Evolutionary conservation across 2,888 invertebrate species (phyloP).

Genomic region (Theristus sp.): DNA sequence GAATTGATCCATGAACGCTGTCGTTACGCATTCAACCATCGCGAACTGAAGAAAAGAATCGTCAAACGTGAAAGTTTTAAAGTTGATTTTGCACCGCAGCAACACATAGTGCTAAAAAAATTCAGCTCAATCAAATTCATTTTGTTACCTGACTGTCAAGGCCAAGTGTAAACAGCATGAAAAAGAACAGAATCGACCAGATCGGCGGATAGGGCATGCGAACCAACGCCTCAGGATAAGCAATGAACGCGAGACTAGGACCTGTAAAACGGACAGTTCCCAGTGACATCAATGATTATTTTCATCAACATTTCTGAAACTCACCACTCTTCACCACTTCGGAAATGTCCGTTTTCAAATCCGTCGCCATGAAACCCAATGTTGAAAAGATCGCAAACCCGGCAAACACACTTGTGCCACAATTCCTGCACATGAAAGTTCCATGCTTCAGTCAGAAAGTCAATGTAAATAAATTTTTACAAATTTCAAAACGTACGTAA

Average conservation of each 20-base stretch:
- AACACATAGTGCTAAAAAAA: background rate
- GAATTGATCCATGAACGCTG: slow-evolving; percentile 4
- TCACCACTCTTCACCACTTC: slow-evolving; percentile 12
- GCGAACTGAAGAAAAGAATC: slow-evolving; percentile 1
- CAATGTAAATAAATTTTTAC: too few relatives aligned
- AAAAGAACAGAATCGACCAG: slow-evolving; percentile 1
- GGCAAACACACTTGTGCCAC: slow-evolving; percentile 13
- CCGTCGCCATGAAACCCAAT: slow-evolving; percentile 14
- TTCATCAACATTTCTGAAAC: too few relatives aligned
- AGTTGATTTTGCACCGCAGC: background rate
- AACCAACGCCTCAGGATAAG: slow-evolving; percentile 3
- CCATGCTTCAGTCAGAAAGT: too few relatives aligned
- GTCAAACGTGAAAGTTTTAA: background rate
- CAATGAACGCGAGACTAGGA: slow-evolving; percentile 2
- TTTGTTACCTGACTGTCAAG: background rate
- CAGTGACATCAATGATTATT: too few relatives aligned
- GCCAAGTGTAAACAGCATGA: slow-evolving; percentile 5
- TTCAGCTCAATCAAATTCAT: too few relatives aligned
- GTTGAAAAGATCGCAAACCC: slow-evolving; percentile 17
- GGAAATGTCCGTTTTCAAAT: slow-evolving; percentile 2
- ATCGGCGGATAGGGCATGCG: background rate
- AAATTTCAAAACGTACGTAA: slow-evolving; percentile 2
- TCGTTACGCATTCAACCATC: slow-evolving; percentile 5
- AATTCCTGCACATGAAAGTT: slow-evolving; percentile 1
- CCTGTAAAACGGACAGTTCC: too few relatives aligned